These are phyloP conservation scores for Cryptoprocta ferox DNA, from an alignment of 2,797 vertebrate genomes.

Conservation along the genomic window DNA sequence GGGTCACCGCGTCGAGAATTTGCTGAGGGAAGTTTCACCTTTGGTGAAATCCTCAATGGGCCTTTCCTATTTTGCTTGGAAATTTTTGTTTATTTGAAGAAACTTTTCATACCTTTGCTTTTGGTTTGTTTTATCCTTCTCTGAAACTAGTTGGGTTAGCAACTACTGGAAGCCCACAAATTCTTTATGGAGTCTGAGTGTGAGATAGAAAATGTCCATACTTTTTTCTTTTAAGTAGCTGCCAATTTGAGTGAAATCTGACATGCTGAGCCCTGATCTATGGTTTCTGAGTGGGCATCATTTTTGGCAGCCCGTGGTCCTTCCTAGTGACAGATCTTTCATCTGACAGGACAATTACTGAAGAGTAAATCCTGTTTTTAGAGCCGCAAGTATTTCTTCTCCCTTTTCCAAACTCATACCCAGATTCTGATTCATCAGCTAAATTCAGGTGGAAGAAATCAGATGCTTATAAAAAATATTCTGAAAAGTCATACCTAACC, in stretches of 20 bases:
- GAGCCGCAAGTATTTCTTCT: not conserved
- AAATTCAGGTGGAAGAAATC: constrained; percentile 59
- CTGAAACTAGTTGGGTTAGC: not conserved
- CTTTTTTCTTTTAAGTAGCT: not conserved
- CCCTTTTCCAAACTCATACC: constrained; percentile 1
- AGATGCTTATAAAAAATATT: constrained; percentile 65
- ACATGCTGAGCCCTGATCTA: not conserved
- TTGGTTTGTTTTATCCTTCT: constrained; percentile 1
- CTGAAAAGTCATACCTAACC: constrained; percentile 20
- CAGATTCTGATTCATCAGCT: not conserved
- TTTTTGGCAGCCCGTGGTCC: not conserved
- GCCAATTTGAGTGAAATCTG: not conserved
- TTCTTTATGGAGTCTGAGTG: not conserved
- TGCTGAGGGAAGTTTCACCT: not conserved
- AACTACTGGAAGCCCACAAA: not conserved
- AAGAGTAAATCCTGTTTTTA: not conserved
- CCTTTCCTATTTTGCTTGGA: constrained; percentile 6
- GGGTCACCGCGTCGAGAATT: not conserved
- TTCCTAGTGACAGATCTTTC: not conserved
- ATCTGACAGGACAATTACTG: not conserved
- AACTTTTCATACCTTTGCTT: not conserved
- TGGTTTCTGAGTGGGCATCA: not conserved
- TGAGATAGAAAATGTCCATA: not conserved
- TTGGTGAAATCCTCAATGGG: not conserved
- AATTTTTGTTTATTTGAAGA: constrained; percentile 24